Evolutionary conservation across 2,797 vertebrate species (phyloP), one percentile per base, ranked within the genome.

Genomic region (Champsocephalus gunnari): DNA sequence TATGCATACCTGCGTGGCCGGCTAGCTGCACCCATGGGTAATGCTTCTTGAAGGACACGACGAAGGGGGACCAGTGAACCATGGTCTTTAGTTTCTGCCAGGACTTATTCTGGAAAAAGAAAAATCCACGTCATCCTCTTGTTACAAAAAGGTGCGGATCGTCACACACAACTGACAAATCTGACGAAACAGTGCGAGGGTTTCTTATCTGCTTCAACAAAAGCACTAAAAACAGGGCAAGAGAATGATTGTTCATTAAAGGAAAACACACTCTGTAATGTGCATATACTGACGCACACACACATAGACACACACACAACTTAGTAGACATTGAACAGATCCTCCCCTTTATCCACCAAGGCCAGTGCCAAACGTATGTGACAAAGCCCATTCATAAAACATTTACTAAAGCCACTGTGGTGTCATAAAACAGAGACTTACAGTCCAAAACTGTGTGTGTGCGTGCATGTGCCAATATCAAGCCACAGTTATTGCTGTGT

Each of bases 11-110:
- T 90, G 96, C 94, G 3, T 98, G 97, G 54, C 97, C 97, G 0
- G 97, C 96, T 0, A 97, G 94, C 90, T 97, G 97, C 85, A 98
- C 96, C 97, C 97, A 97, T 1, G 96, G 96, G 82, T 96, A 96
- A 65, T 92, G 94, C 75, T 96, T 96, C 75, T 95, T 95, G 83
- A 95, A 95, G 73, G 96, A 97, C 85, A 96, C 95, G 3, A 95
- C 78, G 0, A 97, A 96, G 0, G 96, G 96, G 0, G 96, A 95
- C 84, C 94, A 96, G 79, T 96, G 95, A 75, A 97, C 95, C 93
- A 97, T 94, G 1, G 93, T 96, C 92, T 96, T 97, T 85, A 96
- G 67, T 71, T 96, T 97, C 81, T 92, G 96, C 96, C 97, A 97
- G 1, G 96, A 89, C 77, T 95, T 96, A 71, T 89, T 94, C 97